A percentile compares a stretch with the other conserved stretches of the same genome.
phyloP scores from a whole-genome alignment of 2,113 vertebrate genomes.

The Choloepus hoffmanni region DNA sequence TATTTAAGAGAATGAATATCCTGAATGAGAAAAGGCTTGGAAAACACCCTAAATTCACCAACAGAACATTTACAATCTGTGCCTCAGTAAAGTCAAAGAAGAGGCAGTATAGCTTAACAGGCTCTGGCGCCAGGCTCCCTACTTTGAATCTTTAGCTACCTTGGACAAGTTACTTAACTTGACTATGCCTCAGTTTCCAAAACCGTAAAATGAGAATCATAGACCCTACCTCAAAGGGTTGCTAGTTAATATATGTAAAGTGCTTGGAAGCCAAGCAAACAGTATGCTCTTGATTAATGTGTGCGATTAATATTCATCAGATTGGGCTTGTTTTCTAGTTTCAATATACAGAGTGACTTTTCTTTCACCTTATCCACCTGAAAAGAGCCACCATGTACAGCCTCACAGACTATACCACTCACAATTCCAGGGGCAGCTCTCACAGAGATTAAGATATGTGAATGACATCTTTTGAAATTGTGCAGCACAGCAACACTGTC shows the following conservation, averaged over 20 bases:
- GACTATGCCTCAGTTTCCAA: constrained; percentile 41
- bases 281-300: background rate
- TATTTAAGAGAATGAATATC: no score
- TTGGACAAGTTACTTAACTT: background rate
- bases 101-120: background rate
- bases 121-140: background rate
- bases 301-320: background rate
- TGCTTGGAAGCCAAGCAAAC: background rate
- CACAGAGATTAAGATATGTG: constrained; percentile 4
- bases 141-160: background rate
- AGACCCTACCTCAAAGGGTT: constrained; percentile 40
- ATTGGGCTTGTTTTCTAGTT: background rate
- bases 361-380: background rate
- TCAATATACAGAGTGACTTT: background rate
- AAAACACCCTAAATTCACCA: constrained; percentile 21
- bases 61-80: constrained; percentile 41
- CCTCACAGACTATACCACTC: background rate
- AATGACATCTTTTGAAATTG: background rate
- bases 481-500: background rate
- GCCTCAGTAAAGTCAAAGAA: background rate
- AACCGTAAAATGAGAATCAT: background rate
- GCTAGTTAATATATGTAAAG: background rate
- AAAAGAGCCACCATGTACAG: background rate
- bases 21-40: background rate
- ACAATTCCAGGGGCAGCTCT: background rate